Percentiles rank a stretch among this genome's conserved stretches.
These are phyloP conservation scores for Cylas formicarius DNA, from an alignment of 1,140 invertebrate species.

Conservation along the genomic window DNA sequence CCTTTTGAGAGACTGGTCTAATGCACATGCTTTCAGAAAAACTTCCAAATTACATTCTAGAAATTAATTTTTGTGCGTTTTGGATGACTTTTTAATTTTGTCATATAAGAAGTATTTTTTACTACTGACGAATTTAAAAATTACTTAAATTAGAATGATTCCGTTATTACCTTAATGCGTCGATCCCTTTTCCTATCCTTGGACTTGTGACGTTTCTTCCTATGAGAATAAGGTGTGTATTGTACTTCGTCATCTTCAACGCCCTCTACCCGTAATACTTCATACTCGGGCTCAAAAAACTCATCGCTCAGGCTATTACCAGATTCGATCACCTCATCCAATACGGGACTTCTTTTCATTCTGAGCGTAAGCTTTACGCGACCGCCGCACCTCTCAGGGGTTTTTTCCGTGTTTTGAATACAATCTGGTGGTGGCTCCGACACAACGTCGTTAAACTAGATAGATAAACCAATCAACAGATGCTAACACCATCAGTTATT, in stretches of 20 bases:
- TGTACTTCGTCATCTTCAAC: slow-evolving; percentile 45
- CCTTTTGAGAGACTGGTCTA: too few relatives aligned
- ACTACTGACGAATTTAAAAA: too few relatives aligned
- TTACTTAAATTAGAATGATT: too few relatives aligned
- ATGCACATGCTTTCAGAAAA: too few relatives aligned
- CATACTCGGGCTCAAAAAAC: slow-evolving; percentile 68
- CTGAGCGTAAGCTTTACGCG: slow-evolving; percentile 72
- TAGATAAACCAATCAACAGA: background rate
- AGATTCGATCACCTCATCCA: slow-evolving; percentile 78
- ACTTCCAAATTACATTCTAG: too few relatives aligned
- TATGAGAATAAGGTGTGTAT: slow-evolving; percentile 40
- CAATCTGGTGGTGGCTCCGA: slow-evolving; percentile 21
- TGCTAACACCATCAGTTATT: too few relatives aligned
- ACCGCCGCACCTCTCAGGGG: slow-evolving; percentile 45
- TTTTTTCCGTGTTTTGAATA: slow-evolving; percentile 27
- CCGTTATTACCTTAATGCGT: slow-evolving; percentile 17
- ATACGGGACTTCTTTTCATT: slow-evolving; percentile 76
- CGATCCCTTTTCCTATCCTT: slow-evolving; percentile 46
- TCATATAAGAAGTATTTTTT: too few relatives aligned
- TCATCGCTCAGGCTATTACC: slow-evolving; percentile 62
- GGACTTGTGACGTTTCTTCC: slow-evolving; percentile 62
- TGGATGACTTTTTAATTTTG: too few relatives aligned
- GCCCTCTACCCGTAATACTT: slow-evolving; percentile 74
- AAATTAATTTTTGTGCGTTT: too few relatives aligned
- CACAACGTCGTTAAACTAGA: slow-evolving; percentile 6